Percentiles rank a stretch among this genome's conserved stretches.
Conservation (phyloP, 2,888 invertebrate species). For the Polymixis lichenea region DNA sequence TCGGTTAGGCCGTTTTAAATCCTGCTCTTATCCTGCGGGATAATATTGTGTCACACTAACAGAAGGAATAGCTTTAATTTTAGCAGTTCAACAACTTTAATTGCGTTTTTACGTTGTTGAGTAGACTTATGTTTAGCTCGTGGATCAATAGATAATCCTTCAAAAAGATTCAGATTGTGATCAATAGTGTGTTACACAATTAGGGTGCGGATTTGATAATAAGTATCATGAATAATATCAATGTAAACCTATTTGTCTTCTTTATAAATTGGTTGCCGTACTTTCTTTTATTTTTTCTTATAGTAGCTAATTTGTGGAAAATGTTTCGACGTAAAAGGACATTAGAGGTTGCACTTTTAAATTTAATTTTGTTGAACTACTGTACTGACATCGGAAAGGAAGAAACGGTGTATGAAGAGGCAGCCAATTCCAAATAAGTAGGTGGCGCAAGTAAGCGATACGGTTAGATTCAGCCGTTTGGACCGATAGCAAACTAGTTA, state of each 20-base stretch:
- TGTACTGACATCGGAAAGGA: constrained; percentile 1
- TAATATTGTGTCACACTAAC: too few species aligned
- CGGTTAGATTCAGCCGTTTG: constrained; percentile 2
- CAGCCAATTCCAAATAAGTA: constrained; percentile 37
- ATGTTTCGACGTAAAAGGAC: neutral
- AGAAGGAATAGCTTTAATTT: too few species aligned
- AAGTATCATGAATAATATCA: too few species aligned
- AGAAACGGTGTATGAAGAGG: constrained; percentile 6
- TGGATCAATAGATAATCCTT: too few species aligned
- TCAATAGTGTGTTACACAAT: too few species aligned
- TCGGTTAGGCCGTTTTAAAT: neutral
- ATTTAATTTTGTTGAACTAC: neutral
- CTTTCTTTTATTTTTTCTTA: neutral
- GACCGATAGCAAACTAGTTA: neutral
- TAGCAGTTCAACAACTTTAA: too few species aligned
- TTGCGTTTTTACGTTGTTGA: too few species aligned
- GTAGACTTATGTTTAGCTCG: too few species aligned
- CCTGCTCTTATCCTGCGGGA: neutral
- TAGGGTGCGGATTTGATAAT: too few species aligned
- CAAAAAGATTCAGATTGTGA: too few species aligned
- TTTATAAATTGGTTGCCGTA: too few species aligned
- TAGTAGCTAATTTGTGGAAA: neutral
- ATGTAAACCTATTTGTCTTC: too few species aligned
- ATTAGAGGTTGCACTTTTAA: neutral
- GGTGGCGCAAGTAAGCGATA: constrained; percentile 19